These are phyloP conservation scores for Laterallus jamaicensis DNA, from an alignment of 2,113 vertebrate genomes.

Conservation along the genomic window DNA sequence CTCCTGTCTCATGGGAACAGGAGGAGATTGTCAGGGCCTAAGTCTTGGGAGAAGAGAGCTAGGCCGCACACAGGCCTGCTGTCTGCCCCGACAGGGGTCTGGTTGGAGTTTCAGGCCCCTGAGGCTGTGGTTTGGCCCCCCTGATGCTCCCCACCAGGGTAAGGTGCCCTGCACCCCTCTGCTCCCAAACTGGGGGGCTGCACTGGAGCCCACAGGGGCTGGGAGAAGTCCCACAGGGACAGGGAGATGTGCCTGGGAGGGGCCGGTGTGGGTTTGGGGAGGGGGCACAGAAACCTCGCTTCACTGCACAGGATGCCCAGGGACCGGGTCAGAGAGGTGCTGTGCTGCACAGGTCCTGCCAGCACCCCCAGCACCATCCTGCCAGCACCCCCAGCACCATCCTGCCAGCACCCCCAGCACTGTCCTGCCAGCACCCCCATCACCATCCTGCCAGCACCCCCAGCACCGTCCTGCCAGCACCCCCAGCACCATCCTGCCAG, in stretches of 20 bases:
- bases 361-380: rapidly evolving
- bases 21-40: too few species aligned
- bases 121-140: rapidly evolving
- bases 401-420: background rate
- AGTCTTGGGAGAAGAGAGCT: too few species aligned
- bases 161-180: background rate
- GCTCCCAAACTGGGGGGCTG: background rate
- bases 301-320: rapidly evolving
- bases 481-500: too few species aligned
- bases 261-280: background rate
- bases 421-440: background rate
- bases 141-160: rapidly evolving
- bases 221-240: background rate
- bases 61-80: too few species aligned
- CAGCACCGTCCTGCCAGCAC: too few species aligned
- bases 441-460: too few species aligned
- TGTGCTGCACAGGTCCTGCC: background rate
- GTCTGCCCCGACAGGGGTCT: background rate
- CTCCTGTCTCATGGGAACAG: too few species aligned
- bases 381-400: too few species aligned
- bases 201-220: rapidly evolving
- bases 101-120: background rate
- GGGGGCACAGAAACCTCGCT: rapidly evolving
- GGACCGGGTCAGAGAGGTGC: background rate
- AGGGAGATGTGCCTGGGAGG: rapidly evolving